Percentiles rank a stretch among this genome's conserved stretches.
phyloP scores from a whole-genome alignment of 64 coral and sea anemone genomes.

The Stichodactyla helianthus region DNA sequence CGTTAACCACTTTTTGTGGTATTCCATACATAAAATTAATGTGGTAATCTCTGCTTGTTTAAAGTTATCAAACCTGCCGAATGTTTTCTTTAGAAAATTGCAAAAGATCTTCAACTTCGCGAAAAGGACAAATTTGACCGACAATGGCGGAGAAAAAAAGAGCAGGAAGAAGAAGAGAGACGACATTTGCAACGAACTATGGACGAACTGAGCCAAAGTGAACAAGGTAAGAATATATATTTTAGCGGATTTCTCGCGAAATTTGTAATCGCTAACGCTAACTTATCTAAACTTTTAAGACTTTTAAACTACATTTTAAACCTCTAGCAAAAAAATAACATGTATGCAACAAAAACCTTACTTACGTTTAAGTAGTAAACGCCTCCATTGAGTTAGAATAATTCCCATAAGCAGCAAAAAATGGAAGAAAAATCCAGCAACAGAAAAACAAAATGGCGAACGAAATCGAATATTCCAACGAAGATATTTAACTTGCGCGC shows the following conservation, averaged over 20 bases:
- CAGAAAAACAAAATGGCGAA: not conserved
- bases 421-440: not conserved
- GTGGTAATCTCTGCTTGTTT: no score
- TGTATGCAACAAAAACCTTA: not conserved
- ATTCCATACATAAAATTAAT: no score
- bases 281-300: not conserved
- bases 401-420: not conserved
- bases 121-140: slow-evolving; percentile 7
- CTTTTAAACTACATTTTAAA: not conserved
- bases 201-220: not conserved
- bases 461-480: not conserved
- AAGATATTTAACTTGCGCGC: not conserved
- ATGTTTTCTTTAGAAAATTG: not conserved
- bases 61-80: not conserved
- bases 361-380: not conserved
- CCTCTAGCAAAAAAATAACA: not conserved
- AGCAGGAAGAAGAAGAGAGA: slow-evolving; percentile 16
- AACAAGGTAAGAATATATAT: not conserved
- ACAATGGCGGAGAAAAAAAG: slow-evolving; percentile 6
- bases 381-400: not conserved
- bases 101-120: not conserved
- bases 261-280: not conserved
- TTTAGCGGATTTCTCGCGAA: not conserved
- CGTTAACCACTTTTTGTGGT: no score
- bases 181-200: slow-evolving; percentile 1